Percentiles rank a stretch among this genome's conserved stretches.
Conservation (phyloP, 2,888 invertebrate species). For the Cyclophora albipunctata region DNA sequence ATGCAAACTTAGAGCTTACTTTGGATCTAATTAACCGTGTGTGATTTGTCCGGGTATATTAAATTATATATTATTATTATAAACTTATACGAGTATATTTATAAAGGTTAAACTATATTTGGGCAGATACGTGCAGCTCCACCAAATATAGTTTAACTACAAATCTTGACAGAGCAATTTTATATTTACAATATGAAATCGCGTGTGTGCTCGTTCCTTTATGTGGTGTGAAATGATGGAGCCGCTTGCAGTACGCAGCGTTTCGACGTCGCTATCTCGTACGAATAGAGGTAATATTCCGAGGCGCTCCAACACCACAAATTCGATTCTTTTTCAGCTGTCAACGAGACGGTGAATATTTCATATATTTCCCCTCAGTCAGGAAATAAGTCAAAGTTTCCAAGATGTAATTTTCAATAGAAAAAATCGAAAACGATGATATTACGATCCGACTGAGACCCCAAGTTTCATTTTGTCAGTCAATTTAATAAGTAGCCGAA, state of each 20-base stretch:
- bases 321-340: constrained; percentile 53
- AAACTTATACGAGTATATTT: too few relatives aligned
- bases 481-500: constrained; percentile 18
- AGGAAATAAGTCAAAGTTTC: constrained; percentile 45
- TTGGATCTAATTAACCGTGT: too few relatives aligned
- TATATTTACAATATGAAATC: too few relatives aligned
- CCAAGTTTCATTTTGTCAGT: constrained; percentile 19
- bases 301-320: constrained; percentile 24
- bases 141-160: too few relatives aligned
- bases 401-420: constrained; percentile 38
- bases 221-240: too few relatives aligned
- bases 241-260: constrained; percentile 17
- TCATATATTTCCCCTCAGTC: constrained; percentile 34
- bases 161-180: too few relatives aligned
- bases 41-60: too few relatives aligned
- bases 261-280: constrained; percentile 19
- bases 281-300: constrained; percentile 6
- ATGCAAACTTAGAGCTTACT: too few relatives aligned
- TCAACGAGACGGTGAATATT: constrained; percentile 46
- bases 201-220: too few relatives aligned
- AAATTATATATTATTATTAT: too few relatives aligned
- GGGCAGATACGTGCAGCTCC: too few relatives aligned
- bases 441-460: constrained; percentile 19
- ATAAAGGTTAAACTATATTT: too few relatives aligned
- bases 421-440: constrained; percentile 24